These are phyloP conservation scores for Andrena hattorfiana DNA, from an alignment of 2,888 invertebrate genomes.

Conservation along the genomic window DNA sequence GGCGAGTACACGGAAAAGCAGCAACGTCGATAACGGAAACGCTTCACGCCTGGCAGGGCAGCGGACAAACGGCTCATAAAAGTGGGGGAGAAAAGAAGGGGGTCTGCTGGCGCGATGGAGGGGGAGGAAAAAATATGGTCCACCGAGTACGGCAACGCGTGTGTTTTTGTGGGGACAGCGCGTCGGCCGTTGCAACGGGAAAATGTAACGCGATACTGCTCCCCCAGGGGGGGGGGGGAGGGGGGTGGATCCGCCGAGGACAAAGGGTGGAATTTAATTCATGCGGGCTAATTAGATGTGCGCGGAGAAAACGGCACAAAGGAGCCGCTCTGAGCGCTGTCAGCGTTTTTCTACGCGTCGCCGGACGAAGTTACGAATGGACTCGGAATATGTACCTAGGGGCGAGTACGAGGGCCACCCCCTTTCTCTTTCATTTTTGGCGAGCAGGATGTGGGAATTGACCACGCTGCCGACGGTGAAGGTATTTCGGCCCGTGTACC, in stretches of 20 bases:
- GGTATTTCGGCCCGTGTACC: neutral
- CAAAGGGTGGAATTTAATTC: conserved; percentile 8
- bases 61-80: conserved; percentile 38
- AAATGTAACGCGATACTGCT: neutral
- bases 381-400: neutral
- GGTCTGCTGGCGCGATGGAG: neutral
- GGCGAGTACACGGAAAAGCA: conserved; percentile 67
- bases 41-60: conserved; percentile 47
- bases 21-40: conserved; percentile 67
- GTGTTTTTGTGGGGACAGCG: conserved; percentile 6
- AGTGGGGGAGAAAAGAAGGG: neutral
- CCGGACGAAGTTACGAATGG: neutral
- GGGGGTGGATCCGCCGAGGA: neutral
- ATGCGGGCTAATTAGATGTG: conserved; percentile 11
- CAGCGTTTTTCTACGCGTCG: conserved; percentile 18
- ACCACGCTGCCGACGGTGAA: neutral
- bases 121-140: neutral
- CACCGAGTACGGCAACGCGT: neutral
- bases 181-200: neutral
- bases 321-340: neutral
- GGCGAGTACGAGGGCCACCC: neutral
- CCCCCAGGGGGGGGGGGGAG: neutral
- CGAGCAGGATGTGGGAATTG: neutral
- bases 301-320: conserved; percentile 8
- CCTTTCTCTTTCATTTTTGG: neutral